These are phyloP conservation scores for Lutraria lutraria DNA, from an alignment of 2,888 invertebrate species.

Conservation along the genomic window DNA sequence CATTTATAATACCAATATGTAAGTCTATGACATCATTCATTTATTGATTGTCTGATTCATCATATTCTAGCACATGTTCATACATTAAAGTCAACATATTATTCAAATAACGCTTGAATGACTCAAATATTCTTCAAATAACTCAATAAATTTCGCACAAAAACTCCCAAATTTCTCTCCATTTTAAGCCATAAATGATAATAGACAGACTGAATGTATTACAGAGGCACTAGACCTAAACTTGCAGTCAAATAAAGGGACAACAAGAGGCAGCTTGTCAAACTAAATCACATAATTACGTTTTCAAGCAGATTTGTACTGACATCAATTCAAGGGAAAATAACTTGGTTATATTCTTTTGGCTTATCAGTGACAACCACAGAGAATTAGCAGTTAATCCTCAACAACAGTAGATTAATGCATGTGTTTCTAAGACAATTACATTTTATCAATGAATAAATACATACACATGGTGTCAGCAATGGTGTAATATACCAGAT, in stretches of 20 bases:
- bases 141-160: constrained; percentile 18
- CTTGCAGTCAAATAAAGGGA: neutral
- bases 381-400: neutral
- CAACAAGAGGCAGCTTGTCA: constrained; percentile 12
- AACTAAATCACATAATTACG: constrained; percentile 9
- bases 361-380: neutral
- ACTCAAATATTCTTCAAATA: constrained; percentile 24
- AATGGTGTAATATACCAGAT: neutral
- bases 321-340: constrained; percentile 5
- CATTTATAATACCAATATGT: neutral
- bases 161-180: neutral
- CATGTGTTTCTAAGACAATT: neutral
- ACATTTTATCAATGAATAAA: neutral
- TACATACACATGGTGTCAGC: neutral
- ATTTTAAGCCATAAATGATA: constrained; percentile 3
- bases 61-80: neutral
- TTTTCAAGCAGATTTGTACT: neutral
- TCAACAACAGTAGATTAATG: neutral
- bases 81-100: constrained; percentile 11
- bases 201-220: neutral
- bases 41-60: constrained; percentile 6
- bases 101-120: constrained; percentile 1
- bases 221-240: neutral
- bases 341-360: neutral
- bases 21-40: neutral